Conservation (phyloP, 2,797 vertebrate species). For the Perodicticus potto region DNA sequence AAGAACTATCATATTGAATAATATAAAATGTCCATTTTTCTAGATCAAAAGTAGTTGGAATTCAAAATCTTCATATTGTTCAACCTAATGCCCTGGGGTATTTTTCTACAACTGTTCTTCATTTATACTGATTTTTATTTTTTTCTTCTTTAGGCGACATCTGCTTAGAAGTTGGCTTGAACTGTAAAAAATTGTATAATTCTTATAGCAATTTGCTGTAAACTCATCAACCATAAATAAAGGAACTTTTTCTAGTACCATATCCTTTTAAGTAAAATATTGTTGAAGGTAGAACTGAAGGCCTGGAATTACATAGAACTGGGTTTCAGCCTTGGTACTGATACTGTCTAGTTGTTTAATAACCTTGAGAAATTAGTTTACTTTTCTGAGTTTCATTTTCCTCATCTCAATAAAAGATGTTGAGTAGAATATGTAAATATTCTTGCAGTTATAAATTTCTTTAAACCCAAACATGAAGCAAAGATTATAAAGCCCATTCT, state of each 20-base stretch:
- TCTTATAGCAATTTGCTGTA: constrained; percentile 33
- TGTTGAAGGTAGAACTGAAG: background rate
- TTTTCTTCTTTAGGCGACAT: constrained; percentile 45
- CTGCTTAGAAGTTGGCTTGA: constrained; percentile 60
- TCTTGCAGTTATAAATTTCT: background rate
- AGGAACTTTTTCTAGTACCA: background rate
- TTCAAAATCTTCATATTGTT: background rate
- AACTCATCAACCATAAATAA: background rate
- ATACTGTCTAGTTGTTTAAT: background rate
- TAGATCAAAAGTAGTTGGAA: constrained; percentile 11
- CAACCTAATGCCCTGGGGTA: background rate
- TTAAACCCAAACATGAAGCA: background rate
- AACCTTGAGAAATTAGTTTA: background rate
- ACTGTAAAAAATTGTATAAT: constrained; percentile 29
- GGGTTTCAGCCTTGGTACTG: background rate
- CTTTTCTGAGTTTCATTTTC: constrained; percentile 37
- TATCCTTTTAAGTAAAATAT: background rate
- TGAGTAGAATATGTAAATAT: background rate
- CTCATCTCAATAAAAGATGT: background rate
- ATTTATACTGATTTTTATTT: constrained; percentile 23
- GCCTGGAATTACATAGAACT: background rate
- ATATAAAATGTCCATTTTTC: background rate
- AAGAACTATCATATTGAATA: background rate
- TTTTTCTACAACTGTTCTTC: constrained; percentile 22
- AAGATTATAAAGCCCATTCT: background rate